Percentiles rank a stretch among this genome's conserved stretches.
phyloP scores from a whole-genome alignment of 2,113 vertebrate genomes.

The Rhineura floridana region DNA sequence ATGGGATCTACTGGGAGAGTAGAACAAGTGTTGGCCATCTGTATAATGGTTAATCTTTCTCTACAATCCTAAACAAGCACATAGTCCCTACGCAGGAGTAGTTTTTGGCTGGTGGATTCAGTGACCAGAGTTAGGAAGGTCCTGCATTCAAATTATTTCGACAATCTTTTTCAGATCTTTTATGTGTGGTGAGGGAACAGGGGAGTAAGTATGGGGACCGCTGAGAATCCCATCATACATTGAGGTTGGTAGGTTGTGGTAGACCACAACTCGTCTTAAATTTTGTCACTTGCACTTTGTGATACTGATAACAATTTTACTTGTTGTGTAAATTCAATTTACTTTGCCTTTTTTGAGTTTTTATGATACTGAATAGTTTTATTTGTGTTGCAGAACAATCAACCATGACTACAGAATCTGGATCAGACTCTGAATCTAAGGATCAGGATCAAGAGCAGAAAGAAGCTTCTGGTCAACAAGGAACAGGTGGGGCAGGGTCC shows the following conservation, averaged over 20 bases:
- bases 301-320: not conserved
- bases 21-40: not conserved
- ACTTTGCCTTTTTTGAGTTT: not conserved
- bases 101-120: not conserved
- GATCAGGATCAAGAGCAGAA: constrained; percentile 84
- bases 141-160: not conserved
- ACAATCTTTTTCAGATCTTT: not conserved
- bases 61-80: not conserved
- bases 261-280: not conserved
- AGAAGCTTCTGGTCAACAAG: constrained; percentile 70
- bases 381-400: constrained; percentile 81
- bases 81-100: not conserved
- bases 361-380: not conserved
- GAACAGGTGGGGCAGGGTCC: constrained; percentile 14
- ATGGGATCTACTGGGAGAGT: not conserved
- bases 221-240: not conserved
- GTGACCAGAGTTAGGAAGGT: not conserved
- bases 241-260: not conserved
- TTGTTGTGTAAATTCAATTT: not conserved
- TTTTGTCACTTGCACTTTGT: not conserved
- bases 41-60: not conserved
- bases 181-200: not conserved
- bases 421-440: constrained; percentile 87
- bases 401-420: constrained; percentile 94
- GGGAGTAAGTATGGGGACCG: not conserved